phyloP scores from a whole-genome alignment of 2,797 vertebrate genomes.

The Micropoecilia bifurca region DNA sequence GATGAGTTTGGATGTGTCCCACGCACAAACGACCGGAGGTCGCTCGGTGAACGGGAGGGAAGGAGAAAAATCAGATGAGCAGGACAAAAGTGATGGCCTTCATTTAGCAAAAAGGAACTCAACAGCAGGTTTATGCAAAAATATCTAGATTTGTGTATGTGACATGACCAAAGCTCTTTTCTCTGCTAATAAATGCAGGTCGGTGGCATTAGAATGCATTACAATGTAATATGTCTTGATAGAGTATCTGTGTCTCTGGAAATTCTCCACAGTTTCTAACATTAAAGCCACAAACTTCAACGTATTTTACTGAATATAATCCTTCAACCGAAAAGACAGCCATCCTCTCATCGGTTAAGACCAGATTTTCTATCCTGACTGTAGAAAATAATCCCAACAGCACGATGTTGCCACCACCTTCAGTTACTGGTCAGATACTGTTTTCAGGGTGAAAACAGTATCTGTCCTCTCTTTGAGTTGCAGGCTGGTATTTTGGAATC shows the following conservation, averaged over 20 bases:
- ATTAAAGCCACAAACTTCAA: not conserved
- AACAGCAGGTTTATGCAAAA: conserved; percentile 60
- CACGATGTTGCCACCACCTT: not conserved
- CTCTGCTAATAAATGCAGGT: not conserved
- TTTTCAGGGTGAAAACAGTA: not conserved
- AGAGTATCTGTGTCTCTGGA: not conserved
- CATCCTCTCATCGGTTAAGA: not conserved
- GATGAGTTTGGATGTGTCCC: conserved; percentile 78
- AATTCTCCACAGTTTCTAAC: not conserved
- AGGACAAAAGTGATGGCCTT: conserved; percentile 43
- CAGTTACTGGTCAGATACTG: not conserved
- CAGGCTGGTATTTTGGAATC: not conserved
- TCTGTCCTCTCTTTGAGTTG: not conserved
- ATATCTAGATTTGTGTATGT: conserved; percentile 50
- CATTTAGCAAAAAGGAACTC: conserved; percentile 67
- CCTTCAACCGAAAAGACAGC: not conserved
- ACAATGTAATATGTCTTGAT: conserved; percentile 42
- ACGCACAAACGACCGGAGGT: conserved; percentile 68
- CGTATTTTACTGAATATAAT: not conserved
- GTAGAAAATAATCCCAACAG: not conserved
- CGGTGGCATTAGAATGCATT: conserved; percentile 63
- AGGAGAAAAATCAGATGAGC: conserved; percentile 53
- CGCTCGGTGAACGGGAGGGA: conserved; percentile 36
- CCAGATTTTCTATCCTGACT: not conserved
- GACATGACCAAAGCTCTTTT: not conserved